Evolutionary conservation across 35 echinoderm and acorn worm genomes (phyloP).

Genomic region (Hemicentrotus pulcherrimus): DNA sequence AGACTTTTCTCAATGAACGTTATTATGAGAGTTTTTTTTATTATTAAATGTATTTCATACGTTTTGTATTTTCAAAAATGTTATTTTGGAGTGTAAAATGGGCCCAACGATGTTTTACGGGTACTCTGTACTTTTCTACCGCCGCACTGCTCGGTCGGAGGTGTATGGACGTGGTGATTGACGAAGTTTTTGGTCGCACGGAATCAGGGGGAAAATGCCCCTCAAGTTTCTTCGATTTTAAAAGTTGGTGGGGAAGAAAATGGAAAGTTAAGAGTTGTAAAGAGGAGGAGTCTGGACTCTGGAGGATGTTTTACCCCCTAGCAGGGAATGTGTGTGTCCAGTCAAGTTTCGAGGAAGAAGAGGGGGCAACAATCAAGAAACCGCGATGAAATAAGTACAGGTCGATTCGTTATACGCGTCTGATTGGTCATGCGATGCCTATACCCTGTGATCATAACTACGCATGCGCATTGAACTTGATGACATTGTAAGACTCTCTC

Average conservation of each 20-base stretch:
- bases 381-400: constrained; percentile 35
- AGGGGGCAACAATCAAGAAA: not conserved
- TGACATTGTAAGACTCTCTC: constrained; percentile 27
- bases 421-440: constrained; percentile 16
- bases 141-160: constrained; percentile 35
- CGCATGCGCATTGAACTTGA: constrained; percentile 38
- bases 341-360: not conserved
- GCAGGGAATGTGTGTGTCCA: not conserved
- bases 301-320: not conserved
- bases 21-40: too few relatives aligned
- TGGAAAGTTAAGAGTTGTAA: not conserved
- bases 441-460: not conserved
- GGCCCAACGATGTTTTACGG: not conserved
- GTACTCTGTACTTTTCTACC: constrained; percentile 30
- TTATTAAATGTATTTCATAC: not conserved
- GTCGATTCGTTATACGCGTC: not conserved
- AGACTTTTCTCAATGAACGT: too few relatives aligned
- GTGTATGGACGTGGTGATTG: constrained; percentile 40
- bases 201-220: not conserved
- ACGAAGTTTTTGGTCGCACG: not conserved
- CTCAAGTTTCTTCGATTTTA: not conserved
- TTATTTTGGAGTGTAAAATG: not conserved
- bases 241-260: not conserved
- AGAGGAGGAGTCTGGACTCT: not conserved
- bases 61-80: not conserved